Evolutionary conservation across 1,140 invertebrate genomes (phyloP), one percentile per base, ranked within the genome.

Genomic region (Acromyrmex charruanus): DNA sequence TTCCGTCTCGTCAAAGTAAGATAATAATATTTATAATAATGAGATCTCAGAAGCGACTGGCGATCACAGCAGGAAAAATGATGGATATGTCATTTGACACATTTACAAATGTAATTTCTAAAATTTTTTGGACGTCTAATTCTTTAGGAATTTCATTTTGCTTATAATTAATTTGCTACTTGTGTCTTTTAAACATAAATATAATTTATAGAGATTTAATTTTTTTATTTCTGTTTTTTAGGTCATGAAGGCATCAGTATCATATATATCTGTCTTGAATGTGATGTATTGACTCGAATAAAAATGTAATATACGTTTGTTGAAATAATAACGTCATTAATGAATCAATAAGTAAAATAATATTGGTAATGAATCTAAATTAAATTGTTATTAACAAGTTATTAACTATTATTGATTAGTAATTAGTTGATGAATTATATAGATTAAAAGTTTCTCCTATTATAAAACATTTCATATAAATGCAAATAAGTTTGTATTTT

Each of bases 181-280:
- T 28, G 12, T 49, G 6, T 55, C 10, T 25, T 77, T 18, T 14
- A n/a, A 49, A 21, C 9, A 31, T 28, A 25, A 21, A 14, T 25
- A 12, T 39, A n/a, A 77, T 61, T 39, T 39, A 1, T 49, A 28
- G 3, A 16, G 28, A 51, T 14, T 21, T 66, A 16, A 66, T 21
- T 21, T n/a, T 10, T 18, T 35, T 21, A 2, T 58, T 58, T 58
- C 55, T 28, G 9, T 25, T 44, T 69, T 35, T 63, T 49, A 87
- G 77, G 66, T 87, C 1, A 10, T 87, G 21, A 87, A 87, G 12
- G 28, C 77, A 5, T 87, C 85, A 35, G 49, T 25, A 14, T 74
- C 85, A 14, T 87, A 87, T 31, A 10, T 53, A 16, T 87, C 77
- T 0, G 68, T 87, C 25, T 53, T 87, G n/a, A 16, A 63, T 18